These are phyloP conservation scores for Coecobrya sp. DNA, from an alignment of 2,888 invertebrate species.

Conservation along the genomic window DNA sequence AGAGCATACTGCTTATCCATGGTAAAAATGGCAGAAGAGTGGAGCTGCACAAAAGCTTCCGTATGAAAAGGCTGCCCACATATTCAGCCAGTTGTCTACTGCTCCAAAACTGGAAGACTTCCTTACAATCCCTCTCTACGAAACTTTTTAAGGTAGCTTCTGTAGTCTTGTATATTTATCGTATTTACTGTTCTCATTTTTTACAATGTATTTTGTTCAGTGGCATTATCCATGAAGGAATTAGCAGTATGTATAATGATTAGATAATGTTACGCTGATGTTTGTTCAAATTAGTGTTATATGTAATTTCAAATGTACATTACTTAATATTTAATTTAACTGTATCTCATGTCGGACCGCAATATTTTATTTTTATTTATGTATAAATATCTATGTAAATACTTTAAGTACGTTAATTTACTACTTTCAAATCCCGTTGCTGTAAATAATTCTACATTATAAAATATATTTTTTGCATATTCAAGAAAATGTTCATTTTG, in stretches of 20 bases:
- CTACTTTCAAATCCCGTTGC: slow-evolving; percentile 1
- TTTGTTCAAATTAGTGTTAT: neutral
- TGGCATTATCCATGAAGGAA: neutral
- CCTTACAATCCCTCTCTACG: slow-evolving; percentile 82
- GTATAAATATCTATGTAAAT: neutral
- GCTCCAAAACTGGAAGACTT: slow-evolving; percentile 81
- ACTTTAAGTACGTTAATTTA: neutral
- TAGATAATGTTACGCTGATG: neutral
- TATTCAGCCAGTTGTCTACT: slow-evolving; percentile 78
- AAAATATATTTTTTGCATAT: neutral
- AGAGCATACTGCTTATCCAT: slow-evolving; percentile 82
- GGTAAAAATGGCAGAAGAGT: slow-evolving; percentile 69
- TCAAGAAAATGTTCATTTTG: neutral
- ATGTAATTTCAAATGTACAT: slow-evolving; percentile 6
- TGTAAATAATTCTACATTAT: slow-evolving; percentile 8
- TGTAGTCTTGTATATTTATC: neutral
- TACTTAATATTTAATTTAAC: neutral
- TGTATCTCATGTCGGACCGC: slow-evolving; percentile 31
- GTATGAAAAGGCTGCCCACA: slow-evolving; percentile 81
- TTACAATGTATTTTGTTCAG: neutral
- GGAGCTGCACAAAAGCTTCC: slow-evolving; percentile 67
- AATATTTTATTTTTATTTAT: slow-evolving; percentile 43
- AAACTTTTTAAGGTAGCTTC: slow-evolving; percentile 73
- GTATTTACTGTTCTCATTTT: slow-evolving; percentile 44
- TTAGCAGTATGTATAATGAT: neutral